phyloP scores from a whole-genome alignment of 1,140 invertebrate genomes.

The Popillia japonica region DNA sequence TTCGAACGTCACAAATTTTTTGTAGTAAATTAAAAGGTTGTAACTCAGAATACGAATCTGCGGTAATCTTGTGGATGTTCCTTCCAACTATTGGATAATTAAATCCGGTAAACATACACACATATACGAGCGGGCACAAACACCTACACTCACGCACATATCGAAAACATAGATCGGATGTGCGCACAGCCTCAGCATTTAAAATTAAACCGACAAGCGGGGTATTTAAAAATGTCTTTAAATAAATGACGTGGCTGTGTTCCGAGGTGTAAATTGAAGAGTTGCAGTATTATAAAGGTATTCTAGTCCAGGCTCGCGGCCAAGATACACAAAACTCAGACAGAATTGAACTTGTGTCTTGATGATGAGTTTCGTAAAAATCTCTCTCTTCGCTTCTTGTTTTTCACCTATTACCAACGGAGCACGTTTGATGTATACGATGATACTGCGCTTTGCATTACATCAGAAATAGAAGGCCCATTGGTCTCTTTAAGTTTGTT shows the following conservation, averaged over 20 bases:
- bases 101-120: constrained; percentile 10
- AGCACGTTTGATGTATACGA: constrained; percentile 4
- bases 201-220: constrained; percentile 32
- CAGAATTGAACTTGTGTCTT: constrained; percentile 44
- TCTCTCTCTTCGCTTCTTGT: neutral
- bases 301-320: constrained; percentile 47
- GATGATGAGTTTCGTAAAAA: constrained; percentile 37
- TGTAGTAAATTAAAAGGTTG: neutral
- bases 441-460: constrained; percentile 5
- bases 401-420: neutral
- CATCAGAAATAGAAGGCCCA: constrained; percentile 1
- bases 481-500: neutral
- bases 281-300: constrained; percentile 50
- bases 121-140: neutral
- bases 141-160: neutral
- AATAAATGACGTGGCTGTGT: constrained; percentile 40
- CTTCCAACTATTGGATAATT: neutral
- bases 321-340: constrained; percentile 49
- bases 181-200: neutral
- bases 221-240: constrained; percentile 40
- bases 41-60: neutral
- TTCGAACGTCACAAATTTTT: neutral
- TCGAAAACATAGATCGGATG: neutral
- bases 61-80: neutral
- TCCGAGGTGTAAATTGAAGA: constrained; percentile 49